phyloP scores from a whole-genome alignment of 2,888 invertebrate species.

The Drosophila gaucha region DNA sequence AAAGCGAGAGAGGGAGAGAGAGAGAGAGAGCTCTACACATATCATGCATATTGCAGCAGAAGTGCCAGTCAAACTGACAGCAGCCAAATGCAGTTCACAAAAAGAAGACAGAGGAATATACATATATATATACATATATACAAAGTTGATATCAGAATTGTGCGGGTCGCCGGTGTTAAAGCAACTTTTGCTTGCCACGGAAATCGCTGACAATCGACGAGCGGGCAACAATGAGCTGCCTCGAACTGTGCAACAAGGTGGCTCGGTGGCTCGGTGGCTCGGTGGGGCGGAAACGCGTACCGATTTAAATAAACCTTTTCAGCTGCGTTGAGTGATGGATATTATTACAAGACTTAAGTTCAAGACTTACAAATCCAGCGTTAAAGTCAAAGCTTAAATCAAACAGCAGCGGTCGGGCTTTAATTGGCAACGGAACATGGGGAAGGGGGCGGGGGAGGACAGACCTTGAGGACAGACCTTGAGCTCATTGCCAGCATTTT shows the following conservation, averaged over 20 bases:
- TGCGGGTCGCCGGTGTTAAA: constrained; percentile 18
- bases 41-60: constrained; percentile 53
- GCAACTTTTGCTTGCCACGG: constrained; percentile 11
- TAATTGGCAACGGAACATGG: constrained; percentile 11
- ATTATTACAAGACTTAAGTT: constrained; percentile 43
- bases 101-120: no score
- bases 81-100: constrained; percentile 47
- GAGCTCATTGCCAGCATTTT: constrained; percentile 1
- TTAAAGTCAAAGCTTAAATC: constrained; percentile 21
- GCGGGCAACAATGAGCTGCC: background rate
- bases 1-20: background rate
- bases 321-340: constrained; percentile 54
- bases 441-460: no score
- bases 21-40: constrained; percentile 21
- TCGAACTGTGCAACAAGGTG: constrained; percentile 5
- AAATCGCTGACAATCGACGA: constrained; percentile 46
- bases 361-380: constrained; percentile 41
- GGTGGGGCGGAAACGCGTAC: constrained; percentile 53
- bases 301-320: constrained; percentile 61
- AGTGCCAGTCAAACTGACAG: constrained; percentile 36
- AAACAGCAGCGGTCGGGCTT: constrained; percentile 13
- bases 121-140: constrained; percentile 8
- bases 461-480: no score
- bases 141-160: constrained; percentile 25
- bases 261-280: constrained; percentile 31